Evolutionary conservation across 2,113 vertebrate genomes (phyloP), one percentile per base, ranked within the genome.

Genomic region (Cairina moschata): DNA sequence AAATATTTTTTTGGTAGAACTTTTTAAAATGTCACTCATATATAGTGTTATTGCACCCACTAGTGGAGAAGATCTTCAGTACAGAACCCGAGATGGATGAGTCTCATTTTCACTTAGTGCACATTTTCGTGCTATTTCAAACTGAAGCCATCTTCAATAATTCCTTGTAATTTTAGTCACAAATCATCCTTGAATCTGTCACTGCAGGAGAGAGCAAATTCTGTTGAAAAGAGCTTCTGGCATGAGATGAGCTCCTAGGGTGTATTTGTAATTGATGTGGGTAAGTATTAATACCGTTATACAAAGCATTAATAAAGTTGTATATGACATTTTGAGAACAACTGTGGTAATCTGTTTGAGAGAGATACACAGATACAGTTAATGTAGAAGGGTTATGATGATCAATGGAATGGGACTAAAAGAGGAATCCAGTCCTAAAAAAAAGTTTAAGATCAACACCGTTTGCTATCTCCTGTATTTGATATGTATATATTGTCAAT

Each of bases 41-140:
- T 0, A 0, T 18, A 29, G 95, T 55, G 74, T 82, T 82, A 69
- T 32, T 93, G 91, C 93, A 83, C 96, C 95, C 91, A 85, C 96
- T 95, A 85, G 96, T 96, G 96, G 93, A 91, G 44, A 60, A 92
- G 34, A n/a, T 62, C 14, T 36, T 44, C 91, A 94, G 32, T 93
- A 55, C 91, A 69, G 42, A 71, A 65, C 20, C 38, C 65, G 65
- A 42, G 50, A 25, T 4, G 10, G 13, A 31, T 34, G 38, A 59
- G 17, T 11, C 1, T 67, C 5, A 0, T 54, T 66, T 71, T 86
- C 52, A 38, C 8, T 12, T 68, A 6, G 31, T 90, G 63, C 36
- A 38, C 36, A 31, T 38, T 54, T 72, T 76, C 72, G 25, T 83
- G 72, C 40, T 63, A 28, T 56, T 65, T 77, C 46, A 52, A 54